These are phyloP conservation scores for Metacarcinus magister DNA, from an alignment of 2,888 invertebrate genomes.

Conservation along the genomic window DNA sequence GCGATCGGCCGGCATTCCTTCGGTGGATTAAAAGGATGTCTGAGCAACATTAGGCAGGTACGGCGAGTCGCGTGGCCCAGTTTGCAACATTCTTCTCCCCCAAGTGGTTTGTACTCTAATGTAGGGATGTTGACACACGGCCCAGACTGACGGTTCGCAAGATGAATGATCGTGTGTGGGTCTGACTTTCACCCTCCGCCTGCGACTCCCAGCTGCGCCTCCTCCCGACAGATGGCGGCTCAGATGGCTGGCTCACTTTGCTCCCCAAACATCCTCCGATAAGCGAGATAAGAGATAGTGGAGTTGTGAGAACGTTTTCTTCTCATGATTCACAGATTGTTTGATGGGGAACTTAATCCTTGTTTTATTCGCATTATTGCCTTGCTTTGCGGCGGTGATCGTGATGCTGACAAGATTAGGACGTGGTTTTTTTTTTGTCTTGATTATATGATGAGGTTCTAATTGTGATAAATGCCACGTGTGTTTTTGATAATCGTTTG, in stretches of 20 bases:
- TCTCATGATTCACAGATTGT: background rate
- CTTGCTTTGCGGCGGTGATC: background rate
- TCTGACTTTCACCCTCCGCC: conserved; percentile 35
- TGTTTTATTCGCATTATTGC: background rate
- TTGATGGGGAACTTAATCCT: background rate
- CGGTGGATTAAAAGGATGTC: conserved; percentile 33
- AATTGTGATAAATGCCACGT: background rate
- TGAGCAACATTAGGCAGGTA: conserved; percentile 41
- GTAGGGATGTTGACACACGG: conserved; percentile 19
- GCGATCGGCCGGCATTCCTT: conserved; percentile 27
- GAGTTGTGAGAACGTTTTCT: background rate
- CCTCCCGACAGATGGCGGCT: conserved; percentile 34
- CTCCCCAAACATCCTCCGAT: background rate
- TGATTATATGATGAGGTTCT: background rate
- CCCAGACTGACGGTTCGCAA: background rate
- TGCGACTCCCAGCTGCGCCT: conserved; percentile 11
- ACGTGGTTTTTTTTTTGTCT: background rate
- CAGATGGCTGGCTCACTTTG: conserved; percentile 41
- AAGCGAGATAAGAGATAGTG: background rate
- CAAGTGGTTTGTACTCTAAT: conserved; percentile 38
- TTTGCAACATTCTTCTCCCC: conserved; percentile 20
- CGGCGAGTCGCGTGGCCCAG: background rate
- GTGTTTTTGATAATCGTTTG: background rate
- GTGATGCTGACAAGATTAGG: background rate
- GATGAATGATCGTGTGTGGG: conserved; percentile 11